Evolutionary conservation across 2,888 invertebrate genomes (phyloP), one percentile per base, ranked within the genome.

Genomic region (Neoaliturus tenellus): DNA sequence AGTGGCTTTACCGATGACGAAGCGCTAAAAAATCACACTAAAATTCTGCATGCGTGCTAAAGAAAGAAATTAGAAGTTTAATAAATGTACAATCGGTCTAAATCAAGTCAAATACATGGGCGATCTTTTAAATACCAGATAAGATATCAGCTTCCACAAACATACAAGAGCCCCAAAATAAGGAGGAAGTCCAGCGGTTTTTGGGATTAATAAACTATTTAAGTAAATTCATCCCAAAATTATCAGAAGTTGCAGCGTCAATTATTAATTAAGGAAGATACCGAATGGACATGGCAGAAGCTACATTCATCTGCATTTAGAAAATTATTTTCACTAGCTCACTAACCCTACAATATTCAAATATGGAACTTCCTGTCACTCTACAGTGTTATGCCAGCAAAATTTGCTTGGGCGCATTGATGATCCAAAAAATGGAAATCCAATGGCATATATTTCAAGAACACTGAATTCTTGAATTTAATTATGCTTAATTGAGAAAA

Each of bases 401-500:
- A n/a, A 28, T 44, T 75, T 44, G 75, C 1, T 35, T 75, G 8
- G 48, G 39, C 0, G 75, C 75, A 14, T n/a, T n/a, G 1, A 14
- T 41, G 75, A 44, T 48, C 28, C 75, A 75, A 48, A 39, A 48
- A n/a, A n/a, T 44, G 48, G 48, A 23, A 48, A 10, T 20, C 48
- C 48, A 4, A 48, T 75, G 5, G 75, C 75, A 10, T 75, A 75
- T 31, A 41, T 44, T 25, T 75, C 75, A 23, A 75, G 75, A 48
- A 75, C 75, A 14, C 5, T 75, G 25, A 48, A 48, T 20, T 1
- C 23, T 14, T 14, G 39, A 71, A 23, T 71, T 8, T 2, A 1
- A 2, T 8, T 89, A 88, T 86, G 87, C 88, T 23, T 89, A 89
- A 82, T 89, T 89, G 10, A 89, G 89, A 80, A 89, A 85, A 89